Conservation (phyloP, 1,140 invertebrate genomes). For the Drosophila willistoni region DNA sequence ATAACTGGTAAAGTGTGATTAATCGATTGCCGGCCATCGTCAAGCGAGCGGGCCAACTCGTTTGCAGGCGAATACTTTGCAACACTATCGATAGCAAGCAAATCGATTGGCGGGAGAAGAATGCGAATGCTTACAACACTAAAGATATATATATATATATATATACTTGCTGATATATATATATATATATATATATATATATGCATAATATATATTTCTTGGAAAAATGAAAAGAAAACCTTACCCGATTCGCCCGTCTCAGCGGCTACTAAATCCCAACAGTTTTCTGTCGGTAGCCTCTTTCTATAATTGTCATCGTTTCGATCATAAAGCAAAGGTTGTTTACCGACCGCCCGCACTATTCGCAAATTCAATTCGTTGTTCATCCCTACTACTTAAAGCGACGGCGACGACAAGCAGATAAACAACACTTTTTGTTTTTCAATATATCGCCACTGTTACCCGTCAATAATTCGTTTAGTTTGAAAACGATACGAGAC, state of each 20-base stretch:
- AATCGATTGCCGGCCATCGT: constrained; percentile 2
- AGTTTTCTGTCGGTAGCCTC: constrained; percentile 57
- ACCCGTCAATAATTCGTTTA: constrained; percentile 18
- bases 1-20: background rate
- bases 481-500: constrained; percentile 20
- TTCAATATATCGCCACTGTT: background rate
- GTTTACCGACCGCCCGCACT: constrained; percentile 53
- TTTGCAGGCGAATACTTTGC: background rate
- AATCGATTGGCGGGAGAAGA: background rate
- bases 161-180: background rate
- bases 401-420: constrained; percentile 1
- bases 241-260: constrained; percentile 64
- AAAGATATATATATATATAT: background rate
- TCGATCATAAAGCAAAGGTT: constrained; percentile 61
- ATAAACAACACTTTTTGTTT: constrained; percentile 23
- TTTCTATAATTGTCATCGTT: constrained; percentile 57
- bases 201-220: background rate
- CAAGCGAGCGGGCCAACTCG: background rate
- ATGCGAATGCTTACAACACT: constrained; percentile 4
- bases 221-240: background rate
- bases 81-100: constrained; percentile 2
- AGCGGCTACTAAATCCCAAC: constrained; percentile 65
- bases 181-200: background rate
- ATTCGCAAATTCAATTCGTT: constrained; percentile 38
- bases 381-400: constrained; percentile 6